Base-by-base conservation (phyloP, 2,797 vertebrate species). In the Novumbra hubbsi region DNA sequence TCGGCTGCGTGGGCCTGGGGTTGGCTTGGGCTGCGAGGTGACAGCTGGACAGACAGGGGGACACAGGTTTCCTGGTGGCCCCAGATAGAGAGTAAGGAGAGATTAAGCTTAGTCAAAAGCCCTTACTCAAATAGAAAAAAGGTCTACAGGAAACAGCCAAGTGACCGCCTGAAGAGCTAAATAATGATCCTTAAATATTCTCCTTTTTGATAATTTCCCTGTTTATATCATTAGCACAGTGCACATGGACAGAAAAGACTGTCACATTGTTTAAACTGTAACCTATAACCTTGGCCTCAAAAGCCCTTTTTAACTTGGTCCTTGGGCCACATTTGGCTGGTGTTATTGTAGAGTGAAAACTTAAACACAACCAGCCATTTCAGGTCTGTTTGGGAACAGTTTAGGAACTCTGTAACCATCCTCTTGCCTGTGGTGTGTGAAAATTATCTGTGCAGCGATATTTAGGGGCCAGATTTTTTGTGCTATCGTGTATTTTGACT, bases 31-130 rank as follows among this genome's bases (percentile, higher is more conserved):
- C 73, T 84, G 84, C 83, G 86, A 86, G 89, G 81, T 87, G 90
- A 89, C 88, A 87, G 85, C 85, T 90, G 88, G 86, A 91, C 85
- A 84, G 76, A 83, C 85, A 83, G 76, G 83, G 75, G 73, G 71
- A 76, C 63, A 38, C 84, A 77, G 73, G 80, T 71, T 72, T 68
- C 68, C 71, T 71, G 76, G 27, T 73, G 74, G 52, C 67, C 66
- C 38, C 38, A 19, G 28, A 30, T 70, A 72, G 32, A 63, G 12
- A 41, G 12, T 66, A 55, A 48, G 38, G 71, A 17, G 17, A 57
- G 71, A 11, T 11, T 32, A 2, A 7, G 21, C 68, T 24, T 41
- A 41, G 32, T 71, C 52, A 62, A 71, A 41, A 41, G 52, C 28
- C 12, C 70, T 71, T 17, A 32, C 62, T 71, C 55, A 45, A 52